Evolutionary conservation across 2,888 invertebrate species (phyloP).

Genomic region (Fragum whitleyi): DNA sequence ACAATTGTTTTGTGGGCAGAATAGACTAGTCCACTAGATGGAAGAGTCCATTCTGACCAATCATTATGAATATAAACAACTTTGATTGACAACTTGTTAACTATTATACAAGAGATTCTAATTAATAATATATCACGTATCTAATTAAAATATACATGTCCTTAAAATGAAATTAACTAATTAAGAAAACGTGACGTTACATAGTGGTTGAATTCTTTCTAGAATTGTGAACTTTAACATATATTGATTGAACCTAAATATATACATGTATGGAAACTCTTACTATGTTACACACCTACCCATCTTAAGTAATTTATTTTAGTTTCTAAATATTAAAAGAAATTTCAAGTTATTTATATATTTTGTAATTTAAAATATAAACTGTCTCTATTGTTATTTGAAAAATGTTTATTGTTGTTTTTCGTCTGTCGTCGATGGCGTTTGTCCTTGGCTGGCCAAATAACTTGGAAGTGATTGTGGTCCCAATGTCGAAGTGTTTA

Average conservation of each 20-base stretch:
- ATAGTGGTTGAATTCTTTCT: constrained; percentile 1
- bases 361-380: too few species aligned
- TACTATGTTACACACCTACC: not conserved
- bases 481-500: not conserved
- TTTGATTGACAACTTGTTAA: not conserved
- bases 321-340: too few species aligned
- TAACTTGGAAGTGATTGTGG: not conserved
- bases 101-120: not conserved
- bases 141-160: not conserved
- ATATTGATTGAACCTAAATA: not conserved
- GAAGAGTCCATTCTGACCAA: constrained; percentile 4
- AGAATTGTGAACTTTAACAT: not conserved
- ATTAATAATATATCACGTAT: not conserved
- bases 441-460: not conserved
- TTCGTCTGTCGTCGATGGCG: not conserved
- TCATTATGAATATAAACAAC: not conserved
- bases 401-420: not conserved
- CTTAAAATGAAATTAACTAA: not conserved
- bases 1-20: not conserved
- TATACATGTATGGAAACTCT: not conserved
- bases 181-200: not conserved
- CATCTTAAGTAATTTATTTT: too few species aligned
- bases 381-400: too few species aligned
- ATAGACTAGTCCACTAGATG: not conserved
- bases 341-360: too few species aligned